phyloP scores from a whole-genome alignment of 1,140 invertebrate genomes.

The Acromyrmex heyeri region DNA sequence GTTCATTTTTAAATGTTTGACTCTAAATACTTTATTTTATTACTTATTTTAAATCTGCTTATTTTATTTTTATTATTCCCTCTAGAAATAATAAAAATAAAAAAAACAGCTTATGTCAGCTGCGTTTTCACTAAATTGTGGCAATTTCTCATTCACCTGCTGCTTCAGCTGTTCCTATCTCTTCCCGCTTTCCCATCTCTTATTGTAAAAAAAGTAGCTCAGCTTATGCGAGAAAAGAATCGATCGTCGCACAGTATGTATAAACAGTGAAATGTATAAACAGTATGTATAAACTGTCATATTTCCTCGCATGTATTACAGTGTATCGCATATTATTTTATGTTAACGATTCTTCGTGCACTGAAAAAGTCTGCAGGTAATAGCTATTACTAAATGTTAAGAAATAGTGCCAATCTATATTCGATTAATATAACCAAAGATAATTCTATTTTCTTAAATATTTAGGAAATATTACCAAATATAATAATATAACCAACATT shows the following conservation, averaged over 20 bases:
- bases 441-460: too few relatives aligned
- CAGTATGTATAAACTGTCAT: background rate
- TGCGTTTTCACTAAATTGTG: conserved; percentile 25
- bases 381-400: too few relatives aligned
- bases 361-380: too few relatives aligned
- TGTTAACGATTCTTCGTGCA: too few relatives aligned
- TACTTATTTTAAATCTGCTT: background rate
- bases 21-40: too few relatives aligned
- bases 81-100: background rate
- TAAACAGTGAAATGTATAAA: background rate
- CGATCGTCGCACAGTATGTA: background rate
- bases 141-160: conserved; percentile 52
- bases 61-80: background rate
- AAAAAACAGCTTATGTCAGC: background rate
- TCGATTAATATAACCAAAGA: too few relatives aligned
- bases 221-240: background rate
- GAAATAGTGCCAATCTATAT: too few relatives aligned
- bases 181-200: conserved; percentile 34
- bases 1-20: too few relatives aligned
- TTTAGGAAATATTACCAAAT: too few relatives aligned
- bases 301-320: background rate
- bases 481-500: too few relatives aligned
- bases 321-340: background rate
- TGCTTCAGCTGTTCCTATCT: conserved; percentile 25
- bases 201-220: conserved; percentile 25